Evolutionary conservation across 2,888 invertebrate genomes (phyloP).

Genomic region (Hipparchia sbordonii): DNA sequence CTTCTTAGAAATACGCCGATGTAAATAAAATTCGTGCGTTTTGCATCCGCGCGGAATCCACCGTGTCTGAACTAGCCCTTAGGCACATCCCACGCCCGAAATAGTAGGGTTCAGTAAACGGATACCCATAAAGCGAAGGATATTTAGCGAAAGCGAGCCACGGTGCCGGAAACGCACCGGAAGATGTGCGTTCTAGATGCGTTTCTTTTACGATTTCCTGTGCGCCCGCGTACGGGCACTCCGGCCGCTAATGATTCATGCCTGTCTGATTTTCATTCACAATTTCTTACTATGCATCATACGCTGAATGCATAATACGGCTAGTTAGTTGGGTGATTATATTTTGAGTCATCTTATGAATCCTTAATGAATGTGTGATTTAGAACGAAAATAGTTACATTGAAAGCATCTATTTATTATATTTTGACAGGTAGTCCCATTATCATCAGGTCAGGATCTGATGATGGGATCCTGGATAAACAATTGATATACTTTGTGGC

Average conservation of each 20-base stretch:
- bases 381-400: background rate
- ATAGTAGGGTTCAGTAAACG: constrained; percentile 63
- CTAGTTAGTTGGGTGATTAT: constrained; percentile 11
- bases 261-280: constrained; percentile 37
- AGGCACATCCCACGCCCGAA: constrained; percentile 48
- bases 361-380: background rate
- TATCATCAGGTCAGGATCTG: no score
- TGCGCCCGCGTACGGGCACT: constrained; percentile 51
- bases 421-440: no score
- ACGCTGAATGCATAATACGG: constrained; percentile 28
- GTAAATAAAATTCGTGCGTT: no score
- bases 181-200: constrained; percentile 76
- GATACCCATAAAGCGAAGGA: constrained; percentile 61
- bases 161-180: constrained; percentile 72
- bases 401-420: background rate
- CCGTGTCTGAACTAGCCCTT: constrained; percentile 6
- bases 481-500: no score
- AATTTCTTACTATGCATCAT: constrained; percentile 31
- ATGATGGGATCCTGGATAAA: no score
- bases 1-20: no score
- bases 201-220: constrained; percentile 78
- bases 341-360: constrained; percentile 17
- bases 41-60: background rate
- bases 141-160: constrained; percentile 64
- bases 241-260: constrained; percentile 42